phyloP scores from a whole-genome alignment of 2,113 vertebrate species.

The Pedionomus torquatus region DNA sequence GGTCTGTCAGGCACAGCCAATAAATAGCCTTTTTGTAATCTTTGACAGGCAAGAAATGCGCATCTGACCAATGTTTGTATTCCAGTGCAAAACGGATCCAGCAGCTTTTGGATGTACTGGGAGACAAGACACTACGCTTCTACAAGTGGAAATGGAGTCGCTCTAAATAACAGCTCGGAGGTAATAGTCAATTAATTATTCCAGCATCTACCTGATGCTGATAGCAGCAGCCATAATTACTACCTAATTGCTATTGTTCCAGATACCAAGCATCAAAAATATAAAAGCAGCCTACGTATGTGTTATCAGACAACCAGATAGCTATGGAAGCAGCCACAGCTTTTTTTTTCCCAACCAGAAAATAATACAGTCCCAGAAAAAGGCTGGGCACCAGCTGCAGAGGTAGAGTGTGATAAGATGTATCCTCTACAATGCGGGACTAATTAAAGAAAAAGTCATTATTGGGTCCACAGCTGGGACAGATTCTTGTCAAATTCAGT shows the following conservation, averaged over 20 bases:
- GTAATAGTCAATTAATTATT: neutral
- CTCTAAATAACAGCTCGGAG: neutral
- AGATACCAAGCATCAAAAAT: neutral
- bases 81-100: neutral
- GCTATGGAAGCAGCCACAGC: neutral
- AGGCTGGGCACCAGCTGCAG: neutral
- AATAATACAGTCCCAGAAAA: neutral
- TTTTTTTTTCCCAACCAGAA: neutral
- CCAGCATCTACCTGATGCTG: neutral
- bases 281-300: neutral
- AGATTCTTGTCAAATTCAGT: neutral
- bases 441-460: neutral
- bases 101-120: neutral
- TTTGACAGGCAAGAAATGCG: neutral
- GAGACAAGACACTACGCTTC: neutral
- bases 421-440: neutral
- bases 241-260: neutral
- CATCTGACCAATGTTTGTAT: neutral
- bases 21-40: neutral
- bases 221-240: neutral
- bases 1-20: neutral
- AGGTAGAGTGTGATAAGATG: neutral
- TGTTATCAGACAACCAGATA: neutral
- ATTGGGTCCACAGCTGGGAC: neutral
- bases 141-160: neutral